These are phyloP conservation scores for Campaea margaritaria DNA, from an alignment of 2,888 invertebrate species.

Conservation along the genomic window DNA sequence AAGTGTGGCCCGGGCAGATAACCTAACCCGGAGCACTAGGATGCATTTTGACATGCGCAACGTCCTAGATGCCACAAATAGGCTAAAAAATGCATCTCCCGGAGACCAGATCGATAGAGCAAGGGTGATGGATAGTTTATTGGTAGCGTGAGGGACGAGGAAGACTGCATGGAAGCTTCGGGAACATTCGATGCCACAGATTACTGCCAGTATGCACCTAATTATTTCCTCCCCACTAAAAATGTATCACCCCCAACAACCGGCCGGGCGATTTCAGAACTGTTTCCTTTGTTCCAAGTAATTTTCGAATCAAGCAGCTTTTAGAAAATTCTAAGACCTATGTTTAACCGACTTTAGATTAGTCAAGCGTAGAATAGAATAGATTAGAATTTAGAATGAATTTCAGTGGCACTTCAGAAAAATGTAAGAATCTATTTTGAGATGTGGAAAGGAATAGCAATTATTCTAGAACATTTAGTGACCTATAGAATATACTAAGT, in stretches of 20 bases:
- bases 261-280: background rate
- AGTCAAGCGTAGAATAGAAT: too few species aligned
- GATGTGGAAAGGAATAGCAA: too few species aligned
- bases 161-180: slow-evolving; percentile 1
- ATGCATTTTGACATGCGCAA: slow-evolving; percentile 39
- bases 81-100: slow-evolving; percentile 36
- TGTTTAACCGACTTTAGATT: too few species aligned
- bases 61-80: slow-evolving; percentile 23
- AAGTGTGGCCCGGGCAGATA: slow-evolving; percentile 31
- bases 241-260: background rate
- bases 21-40: slow-evolving; percentile 17
- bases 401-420: too few species aligned
- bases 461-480: too few species aligned
- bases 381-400: too few species aligned
- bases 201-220: slow-evolving; percentile 1
- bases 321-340: too few species aligned
- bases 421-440: too few species aligned
- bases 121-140: slow-evolving; percentile 17
- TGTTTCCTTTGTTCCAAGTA: background rate
- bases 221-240: background rate
- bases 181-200: slow-evolving; percentile 5
- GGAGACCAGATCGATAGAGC: slow-evolving; percentile 13
- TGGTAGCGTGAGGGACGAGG: background rate
- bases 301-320: background rate
- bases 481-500: too few species aligned